A percentile compares a stretch with the other conserved stretches of the same genome.
Conservation (phyloP, 2,888 invertebrate genomes). For the Subacronicta megacephala region DNA sequence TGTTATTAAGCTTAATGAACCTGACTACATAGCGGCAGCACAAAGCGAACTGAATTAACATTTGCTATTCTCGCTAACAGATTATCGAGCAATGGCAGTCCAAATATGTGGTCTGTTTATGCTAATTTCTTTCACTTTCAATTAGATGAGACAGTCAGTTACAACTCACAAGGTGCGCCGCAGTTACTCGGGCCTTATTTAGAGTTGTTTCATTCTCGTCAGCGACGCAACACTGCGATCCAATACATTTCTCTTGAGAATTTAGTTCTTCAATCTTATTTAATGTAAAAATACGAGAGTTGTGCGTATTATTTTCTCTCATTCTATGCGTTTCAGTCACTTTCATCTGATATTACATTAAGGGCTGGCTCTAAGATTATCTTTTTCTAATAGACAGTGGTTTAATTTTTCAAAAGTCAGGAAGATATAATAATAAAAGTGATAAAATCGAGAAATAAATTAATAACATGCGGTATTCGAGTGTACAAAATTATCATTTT, state of each 20-base stretch:
- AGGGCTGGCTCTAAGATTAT: background rate
- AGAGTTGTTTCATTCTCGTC: conserved; percentile 29
- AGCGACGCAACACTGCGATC: conserved; percentile 21
- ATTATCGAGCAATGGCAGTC: conserved; percentile 38
- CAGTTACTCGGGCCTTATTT: conserved; percentile 35
- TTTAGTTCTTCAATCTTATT: conserved; percentile 38
- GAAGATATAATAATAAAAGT: no score
- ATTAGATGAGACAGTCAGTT: conserved; percentile 47
- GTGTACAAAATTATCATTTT: no score
- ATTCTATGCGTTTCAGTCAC: conserved; percentile 22
- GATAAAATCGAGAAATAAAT: no score
- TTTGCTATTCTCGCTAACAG: conserved; percentile 26
- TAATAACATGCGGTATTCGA: no score
- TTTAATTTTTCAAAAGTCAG: no score
- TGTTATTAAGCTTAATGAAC: conserved; percentile 75
- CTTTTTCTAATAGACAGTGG: conserved; percentile 1
- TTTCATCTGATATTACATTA: conserved; percentile 5
- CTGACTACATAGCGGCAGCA: conserved; percentile 32
- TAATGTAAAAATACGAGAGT: conserved; percentile 30
- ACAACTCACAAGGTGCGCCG: conserved; percentile 13
- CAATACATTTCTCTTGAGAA: conserved; percentile 34
- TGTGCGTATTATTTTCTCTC: conserved; percentile 27
- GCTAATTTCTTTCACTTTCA: conserved; percentile 52
- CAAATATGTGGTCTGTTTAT: conserved; percentile 38
- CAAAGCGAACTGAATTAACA: conserved; percentile 43